These are phyloP conservation scores for Fundulus diaphanus DNA, from an alignment of 2,797 vertebrate species.

Conservation along the genomic window DNA sequence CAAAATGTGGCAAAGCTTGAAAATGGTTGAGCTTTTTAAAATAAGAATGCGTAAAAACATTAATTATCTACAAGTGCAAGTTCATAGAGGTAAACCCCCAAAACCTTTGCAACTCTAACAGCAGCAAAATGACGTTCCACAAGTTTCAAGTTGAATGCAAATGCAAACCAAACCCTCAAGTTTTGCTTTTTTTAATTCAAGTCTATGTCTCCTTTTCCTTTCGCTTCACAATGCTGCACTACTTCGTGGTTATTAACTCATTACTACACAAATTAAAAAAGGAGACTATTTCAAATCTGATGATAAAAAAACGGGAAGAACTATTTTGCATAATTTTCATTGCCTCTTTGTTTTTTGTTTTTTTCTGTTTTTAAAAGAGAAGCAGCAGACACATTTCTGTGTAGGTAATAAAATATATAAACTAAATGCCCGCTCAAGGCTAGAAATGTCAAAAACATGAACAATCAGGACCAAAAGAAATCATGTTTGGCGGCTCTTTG, in stretches of 20 bases:
- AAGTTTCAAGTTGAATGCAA: neutral
- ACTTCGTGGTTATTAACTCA: too few species aligned
- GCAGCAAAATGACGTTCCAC: neutral
- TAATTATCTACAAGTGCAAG: too few species aligned
- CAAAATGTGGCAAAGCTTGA: too few species aligned
- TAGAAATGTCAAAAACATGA: neutral
- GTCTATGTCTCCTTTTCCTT: neutral
- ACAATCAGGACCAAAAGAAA: neutral
- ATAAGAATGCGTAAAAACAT: too few species aligned
- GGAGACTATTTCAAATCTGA: neutral
- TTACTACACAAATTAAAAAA: neutral
- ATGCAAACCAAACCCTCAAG: neutral
- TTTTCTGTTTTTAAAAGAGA: neutral
- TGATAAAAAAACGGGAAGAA: neutral
- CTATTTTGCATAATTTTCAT: neutral
- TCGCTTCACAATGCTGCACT: neutral
- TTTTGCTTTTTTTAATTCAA: neutral
- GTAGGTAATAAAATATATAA: neutral
- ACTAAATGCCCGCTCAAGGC: neutral
- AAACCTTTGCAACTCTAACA: neutral
- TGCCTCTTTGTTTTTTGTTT: too few species aligned
- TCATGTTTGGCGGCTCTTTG: neutral
- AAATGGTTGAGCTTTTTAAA: too few species aligned
- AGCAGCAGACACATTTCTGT: neutral
- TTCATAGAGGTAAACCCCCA: too few species aligned